Evolutionary conservation across 2,797 vertebrate species (phyloP).

Genomic region (Danio aesculapii): DNA sequence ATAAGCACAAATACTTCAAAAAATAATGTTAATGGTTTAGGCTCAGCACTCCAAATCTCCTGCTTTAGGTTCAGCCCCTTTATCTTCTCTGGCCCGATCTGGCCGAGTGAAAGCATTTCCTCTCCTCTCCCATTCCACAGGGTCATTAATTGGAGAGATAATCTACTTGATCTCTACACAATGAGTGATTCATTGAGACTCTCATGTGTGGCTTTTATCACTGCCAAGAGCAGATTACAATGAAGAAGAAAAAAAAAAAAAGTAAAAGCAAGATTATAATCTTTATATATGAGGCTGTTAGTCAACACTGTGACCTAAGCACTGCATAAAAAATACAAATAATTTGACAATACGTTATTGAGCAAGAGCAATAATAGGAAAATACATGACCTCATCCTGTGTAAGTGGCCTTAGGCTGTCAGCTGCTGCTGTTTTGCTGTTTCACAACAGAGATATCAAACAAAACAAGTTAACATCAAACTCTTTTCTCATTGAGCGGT

Average conservation of each 20-base stretch:
- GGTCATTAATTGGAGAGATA: slow-evolving; percentile 73
- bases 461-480: not conserved
- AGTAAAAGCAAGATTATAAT: slow-evolving; percentile 72
- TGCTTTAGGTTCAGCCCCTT: slow-evolving; percentile 30
- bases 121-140: slow-evolving; percentile 59
- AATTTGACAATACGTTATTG: slow-evolving; percentile 41
- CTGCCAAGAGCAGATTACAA: slow-evolving; percentile 74
- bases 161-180: slow-evolving; percentile 80
- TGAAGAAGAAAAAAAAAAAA: slow-evolving; percentile 67
- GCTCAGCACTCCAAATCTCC: not conserved
- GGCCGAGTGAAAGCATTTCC: slow-evolving; percentile 73
- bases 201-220: slow-evolving; percentile 63
- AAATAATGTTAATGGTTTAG: no score
- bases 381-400: slow-evolving; percentile 11
- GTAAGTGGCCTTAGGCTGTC: not conserved
- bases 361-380: not conserved
- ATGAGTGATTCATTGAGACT: slow-evolving; percentile 69
- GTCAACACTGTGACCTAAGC: slow-evolving; percentile 49
- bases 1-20: not conserved
- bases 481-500: not conserved
- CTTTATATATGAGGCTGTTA: slow-evolving; percentile 63
- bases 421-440: no score
- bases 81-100: slow-evolving; percentile 57
- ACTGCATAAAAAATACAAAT: slow-evolving; percentile 31
- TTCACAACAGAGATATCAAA: slow-evolving; percentile 8